phyloP scores from a whole-genome alignment of 2,888 invertebrate genomes.

The Toxonevra muliebris region DNA sequence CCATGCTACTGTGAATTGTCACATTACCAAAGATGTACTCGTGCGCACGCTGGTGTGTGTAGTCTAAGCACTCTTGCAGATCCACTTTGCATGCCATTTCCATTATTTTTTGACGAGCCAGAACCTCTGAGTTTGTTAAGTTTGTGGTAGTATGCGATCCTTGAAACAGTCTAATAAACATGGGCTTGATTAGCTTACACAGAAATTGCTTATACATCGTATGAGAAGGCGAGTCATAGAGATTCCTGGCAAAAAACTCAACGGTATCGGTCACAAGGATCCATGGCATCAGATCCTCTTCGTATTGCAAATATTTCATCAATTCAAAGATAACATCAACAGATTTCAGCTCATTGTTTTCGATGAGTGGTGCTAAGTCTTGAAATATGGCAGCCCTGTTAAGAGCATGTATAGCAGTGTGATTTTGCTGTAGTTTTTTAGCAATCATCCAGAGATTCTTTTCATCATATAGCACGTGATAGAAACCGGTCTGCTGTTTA shows the following conservation, averaged over 20 bases:
- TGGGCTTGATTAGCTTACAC: slow-evolving; percentile 49
- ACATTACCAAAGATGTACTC: slow-evolving; percentile 50
- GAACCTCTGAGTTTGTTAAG: slow-evolving; percentile 34
- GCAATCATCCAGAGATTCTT: slow-evolving; percentile 74
- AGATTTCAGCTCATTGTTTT: slow-evolving; percentile 69
- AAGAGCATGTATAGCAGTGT: slow-evolving; percentile 73
- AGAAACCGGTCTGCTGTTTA: slow-evolving; percentile 65
- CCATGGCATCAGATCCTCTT: slow-evolving; percentile 77
- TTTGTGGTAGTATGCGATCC: slow-evolving; percentile 30
- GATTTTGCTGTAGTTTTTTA: slow-evolving; percentile 70
- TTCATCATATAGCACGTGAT: slow-evolving; percentile 76
- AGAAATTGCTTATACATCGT: slow-evolving; percentile 52
- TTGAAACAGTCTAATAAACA: slow-evolving; percentile 44
- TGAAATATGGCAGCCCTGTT: slow-evolving; percentile 88
- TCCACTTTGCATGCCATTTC: slow-evolving; percentile 53
- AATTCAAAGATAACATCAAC: slow-evolving; percentile 67
- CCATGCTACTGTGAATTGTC: slow-evolving; percentile 38
- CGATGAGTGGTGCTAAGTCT: slow-evolving; percentile 72
- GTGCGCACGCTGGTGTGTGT: slow-evolving; percentile 46
- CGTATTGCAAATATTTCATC: slow-evolving; percentile 69
- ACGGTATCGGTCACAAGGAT: slow-evolving; percentile 66
- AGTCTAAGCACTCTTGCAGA: slow-evolving; percentile 52
- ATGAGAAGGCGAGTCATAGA: slow-evolving; percentile 48
- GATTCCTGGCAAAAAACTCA: slow-evolving; percentile 43
- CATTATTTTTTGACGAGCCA: slow-evolving; percentile 43